phyloP scores from a whole-genome alignment of 2,888 invertebrate genomes.

The Dynastes maya region DNA sequence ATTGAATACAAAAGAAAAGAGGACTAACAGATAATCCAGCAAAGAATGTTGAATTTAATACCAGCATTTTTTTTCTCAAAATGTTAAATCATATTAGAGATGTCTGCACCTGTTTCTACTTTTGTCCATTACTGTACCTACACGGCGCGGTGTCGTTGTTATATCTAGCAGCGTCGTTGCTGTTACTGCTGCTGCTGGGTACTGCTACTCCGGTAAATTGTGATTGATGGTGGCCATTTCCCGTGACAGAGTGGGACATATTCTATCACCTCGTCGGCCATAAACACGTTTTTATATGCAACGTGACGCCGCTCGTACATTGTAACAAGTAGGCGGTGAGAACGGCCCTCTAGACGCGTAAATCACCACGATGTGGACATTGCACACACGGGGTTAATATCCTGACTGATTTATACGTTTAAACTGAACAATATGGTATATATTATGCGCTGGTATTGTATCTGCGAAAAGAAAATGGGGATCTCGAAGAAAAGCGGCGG shows the following conservation, averaged over 20 bases:
- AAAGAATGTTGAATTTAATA: no score
- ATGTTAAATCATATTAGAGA: no score
- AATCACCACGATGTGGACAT: conserved; percentile 68
- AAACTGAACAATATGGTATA: conserved; percentile 50
- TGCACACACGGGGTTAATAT: conserved; percentile 70
- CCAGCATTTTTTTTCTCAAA: no score
- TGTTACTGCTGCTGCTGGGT: conserved; percentile 5
- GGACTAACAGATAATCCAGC: no score
- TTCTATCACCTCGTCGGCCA: conserved; percentile 67
- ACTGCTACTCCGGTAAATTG: conserved; percentile 62
- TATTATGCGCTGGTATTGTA: conserved; percentile 22
- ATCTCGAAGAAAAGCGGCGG: not conserved
- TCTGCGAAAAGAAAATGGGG: conserved; percentile 30
- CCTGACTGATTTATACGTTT: conserved; percentile 66
- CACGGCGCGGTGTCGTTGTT: conserved; percentile 40
- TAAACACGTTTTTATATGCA: conserved; percentile 70
- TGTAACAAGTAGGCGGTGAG: conserved; percentile 68
- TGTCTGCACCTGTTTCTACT: no score
- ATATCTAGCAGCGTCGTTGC: conserved; percentile 20
- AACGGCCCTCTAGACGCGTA: conserved; percentile 69
- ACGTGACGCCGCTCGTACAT: conserved; percentile 65
- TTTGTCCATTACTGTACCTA: conserved; percentile 13
- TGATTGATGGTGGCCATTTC: conserved; percentile 69
- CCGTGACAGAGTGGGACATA: conserved; percentile 66
- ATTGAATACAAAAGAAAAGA: no score